Evolutionary conservation across 2,113 vertebrate species (phyloP).

Genomic region (Petroica traversi): DNA sequence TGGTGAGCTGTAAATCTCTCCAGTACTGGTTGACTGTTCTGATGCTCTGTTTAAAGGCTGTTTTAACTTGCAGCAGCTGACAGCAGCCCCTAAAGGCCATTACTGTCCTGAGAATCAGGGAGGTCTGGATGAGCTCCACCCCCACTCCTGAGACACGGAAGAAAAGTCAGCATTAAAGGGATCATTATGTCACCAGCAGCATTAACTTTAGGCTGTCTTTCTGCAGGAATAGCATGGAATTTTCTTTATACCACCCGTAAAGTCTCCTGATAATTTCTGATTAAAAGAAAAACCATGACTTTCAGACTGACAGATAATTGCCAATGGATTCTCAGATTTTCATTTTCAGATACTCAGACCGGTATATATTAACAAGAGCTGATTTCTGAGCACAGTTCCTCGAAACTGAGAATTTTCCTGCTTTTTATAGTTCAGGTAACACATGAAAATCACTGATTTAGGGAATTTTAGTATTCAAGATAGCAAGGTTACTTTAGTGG

Average conservation of each 20-base stretch:
- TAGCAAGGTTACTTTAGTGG: not conserved
- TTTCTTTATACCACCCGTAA: not conserved
- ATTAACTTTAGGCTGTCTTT: not conserved
- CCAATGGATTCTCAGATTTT: not conserved
- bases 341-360: not conserved
- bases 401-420: not conserved
- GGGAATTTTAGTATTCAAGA: not conserved
- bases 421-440: not conserved
- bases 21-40: not conserved
- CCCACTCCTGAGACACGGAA: not conserved
- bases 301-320: not conserved
- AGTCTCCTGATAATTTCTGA: not conserved
- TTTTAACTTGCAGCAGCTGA: slow-evolving; percentile 4
- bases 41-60: slow-evolving; percentile 11
- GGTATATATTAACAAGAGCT: not conserved
- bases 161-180: not conserved
- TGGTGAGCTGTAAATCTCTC: slow-evolving; percentile 44
- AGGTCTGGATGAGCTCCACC: not conserved
- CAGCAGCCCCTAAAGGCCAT: slow-evolving; percentile 3
- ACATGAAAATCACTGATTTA: not conserved
- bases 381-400: not conserved
- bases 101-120: not conserved
- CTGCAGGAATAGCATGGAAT: not conserved
- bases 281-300: not conserved
- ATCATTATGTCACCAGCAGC: fast-evolving